A percentile compares a stretch with the other conserved stretches of the same genome.
phyloP scores from a whole-genome alignment of 2,888 invertebrate species.

The Empis livida region DNA sequence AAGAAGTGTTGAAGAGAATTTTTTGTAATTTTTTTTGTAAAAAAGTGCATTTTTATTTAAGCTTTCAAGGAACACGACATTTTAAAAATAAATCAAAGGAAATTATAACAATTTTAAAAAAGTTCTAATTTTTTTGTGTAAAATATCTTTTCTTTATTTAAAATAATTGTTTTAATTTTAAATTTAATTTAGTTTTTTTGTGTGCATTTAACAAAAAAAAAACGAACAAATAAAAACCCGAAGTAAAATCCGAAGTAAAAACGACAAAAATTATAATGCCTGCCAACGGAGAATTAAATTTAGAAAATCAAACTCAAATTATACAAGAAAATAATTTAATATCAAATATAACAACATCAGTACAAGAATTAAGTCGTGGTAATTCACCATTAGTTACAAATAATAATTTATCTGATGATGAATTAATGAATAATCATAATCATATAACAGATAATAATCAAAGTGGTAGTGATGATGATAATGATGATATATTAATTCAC shows the following conservation, averaged over 20 bases:
- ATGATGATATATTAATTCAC: constrained; percentile 7
- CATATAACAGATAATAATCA: constrained; percentile 2
- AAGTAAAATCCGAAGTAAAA: no score
- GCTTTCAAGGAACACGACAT: no score
- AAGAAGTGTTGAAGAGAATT: no score
- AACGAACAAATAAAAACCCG: neutral
- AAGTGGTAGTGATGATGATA: constrained; percentile 5
- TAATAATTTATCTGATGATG: neutral
- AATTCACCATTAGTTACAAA: constrained; percentile 1
- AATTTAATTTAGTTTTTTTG: neutral
- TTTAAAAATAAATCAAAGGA: constrained; percentile 13
- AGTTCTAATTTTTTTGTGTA: no score
- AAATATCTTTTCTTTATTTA: neutral
- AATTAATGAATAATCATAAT: neutral
- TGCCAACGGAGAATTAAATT: constrained; percentile 20
- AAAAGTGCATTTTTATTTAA: constrained; percentile 22
- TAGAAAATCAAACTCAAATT: constrained; percentile 11
- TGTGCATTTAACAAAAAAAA: no score
- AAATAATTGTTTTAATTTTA: neutral
- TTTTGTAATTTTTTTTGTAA: no score
- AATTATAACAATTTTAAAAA: constrained; percentile 1
- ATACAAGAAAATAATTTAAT: constrained; percentile 10
- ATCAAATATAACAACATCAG: constrained; percentile 5
- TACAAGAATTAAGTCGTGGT: neutral
- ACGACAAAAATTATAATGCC: constrained; percentile 22